These are phyloP conservation scores for Apamea sordens DNA, from an alignment of 2,888 invertebrate species.

Conservation along the genomic window DNA sequence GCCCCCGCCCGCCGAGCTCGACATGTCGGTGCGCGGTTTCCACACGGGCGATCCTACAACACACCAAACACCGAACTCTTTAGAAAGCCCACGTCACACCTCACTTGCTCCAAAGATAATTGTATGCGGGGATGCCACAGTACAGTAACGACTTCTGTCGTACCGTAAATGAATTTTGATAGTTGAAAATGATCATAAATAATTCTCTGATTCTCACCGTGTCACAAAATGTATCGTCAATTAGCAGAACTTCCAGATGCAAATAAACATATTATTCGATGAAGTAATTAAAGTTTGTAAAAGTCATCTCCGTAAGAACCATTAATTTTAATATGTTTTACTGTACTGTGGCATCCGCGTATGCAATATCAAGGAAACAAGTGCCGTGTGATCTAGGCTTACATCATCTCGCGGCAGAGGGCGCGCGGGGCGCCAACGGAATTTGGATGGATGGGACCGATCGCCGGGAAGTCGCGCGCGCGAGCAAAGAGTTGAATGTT, in stretches of 20 bases:
- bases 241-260: slow-evolving; percentile 7
- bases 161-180: slow-evolving; percentile 25
- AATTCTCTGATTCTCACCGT: slow-evolving; percentile 28
- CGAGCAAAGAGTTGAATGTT: slow-evolving; percentile 90
- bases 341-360: slow-evolving; percentile 49
- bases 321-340: slow-evolving; percentile 13
- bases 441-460: slow-evolving; percentile 81
- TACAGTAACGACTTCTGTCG: slow-evolving; percentile 40
- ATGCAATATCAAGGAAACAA: slow-evolving; percentile 46
- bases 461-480: slow-evolving; percentile 82
- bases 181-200: slow-evolving; percentile 3
- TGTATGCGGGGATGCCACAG: slow-evolving; percentile 52
- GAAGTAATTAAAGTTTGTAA: slow-evolving; percentile 14
- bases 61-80: slow-evolving; percentile 91
- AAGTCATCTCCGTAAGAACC: slow-evolving; percentile 14
- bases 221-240: slow-evolving; percentile 15
- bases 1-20: slow-evolving; percentile 88
- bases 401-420: slow-evolving; percentile 72
- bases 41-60: slow-evolving; percentile 99
- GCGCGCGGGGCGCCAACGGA: slow-evolving; percentile 67
- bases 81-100: slow-evolving; percentile 68
- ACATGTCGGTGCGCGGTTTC: slow-evolving; percentile 98
- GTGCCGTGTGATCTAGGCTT: slow-evolving; percentile 58
- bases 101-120: slow-evolving; percentile 45
- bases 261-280: slow-evolving; percentile 9